phyloP scores from a whole-genome alignment of 2,113 vertebrate species.

The Meleagris gallopavo region DNA sequence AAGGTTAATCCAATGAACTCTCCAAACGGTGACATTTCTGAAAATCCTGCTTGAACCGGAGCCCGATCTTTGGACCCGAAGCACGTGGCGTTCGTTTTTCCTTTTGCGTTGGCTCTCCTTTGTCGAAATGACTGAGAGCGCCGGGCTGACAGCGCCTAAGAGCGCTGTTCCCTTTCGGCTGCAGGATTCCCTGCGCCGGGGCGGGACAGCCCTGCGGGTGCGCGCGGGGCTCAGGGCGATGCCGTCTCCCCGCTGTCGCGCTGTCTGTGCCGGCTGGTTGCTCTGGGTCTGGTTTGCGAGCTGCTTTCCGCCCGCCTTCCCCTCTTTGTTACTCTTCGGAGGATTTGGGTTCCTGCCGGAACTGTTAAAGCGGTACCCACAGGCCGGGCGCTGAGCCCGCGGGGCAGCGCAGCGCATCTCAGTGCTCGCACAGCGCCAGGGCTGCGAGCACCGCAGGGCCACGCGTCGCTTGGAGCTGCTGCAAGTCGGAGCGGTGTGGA shows the following conservation, averaged over 20 bases:
- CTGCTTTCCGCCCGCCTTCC: neutral
- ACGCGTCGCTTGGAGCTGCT: accelerated
- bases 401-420: accelerated
- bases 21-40: neutral
- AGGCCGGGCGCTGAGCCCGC: neutral
- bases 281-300: neutral
- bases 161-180: neutral
- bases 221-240: neutral
- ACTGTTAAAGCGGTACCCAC: neutral
- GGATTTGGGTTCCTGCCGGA: neutral
- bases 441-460: neutral
- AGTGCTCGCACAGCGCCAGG: neutral
- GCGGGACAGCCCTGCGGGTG: neutral
- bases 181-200: neutral
- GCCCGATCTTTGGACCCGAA: neutral
- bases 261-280: accelerated
- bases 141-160: neutral
- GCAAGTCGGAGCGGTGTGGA: neutral
- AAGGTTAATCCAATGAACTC: constrained; percentile 25
- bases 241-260: accelerated
- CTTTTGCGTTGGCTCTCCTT: neutral
- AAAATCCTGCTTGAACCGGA: neutral
- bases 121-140: neutral
- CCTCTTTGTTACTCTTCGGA: neutral
- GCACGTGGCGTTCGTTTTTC: neutral